phyloP scores from a whole-genome alignment of 2,797 vertebrate species.

The Pangasius macronema region DNA sequence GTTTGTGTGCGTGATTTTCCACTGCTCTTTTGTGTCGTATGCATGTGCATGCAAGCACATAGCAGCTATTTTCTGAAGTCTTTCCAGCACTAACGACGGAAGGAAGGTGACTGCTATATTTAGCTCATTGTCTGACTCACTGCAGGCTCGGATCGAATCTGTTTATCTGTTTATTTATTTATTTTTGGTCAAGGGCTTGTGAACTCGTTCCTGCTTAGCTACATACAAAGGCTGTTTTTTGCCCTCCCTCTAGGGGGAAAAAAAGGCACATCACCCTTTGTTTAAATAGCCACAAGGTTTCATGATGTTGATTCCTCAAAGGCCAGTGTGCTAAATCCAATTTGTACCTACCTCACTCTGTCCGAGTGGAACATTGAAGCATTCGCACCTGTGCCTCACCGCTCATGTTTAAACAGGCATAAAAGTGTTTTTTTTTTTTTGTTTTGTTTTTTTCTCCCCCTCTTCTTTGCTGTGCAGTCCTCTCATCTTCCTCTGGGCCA shows the following conservation, averaged over 20 bases:
- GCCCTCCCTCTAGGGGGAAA: background rate
- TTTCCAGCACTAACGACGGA: conserved; percentile 74
- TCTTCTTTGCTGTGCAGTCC: background rate
- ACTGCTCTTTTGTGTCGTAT: conserved; percentile 4
- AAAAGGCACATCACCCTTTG: conserved; percentile 10
- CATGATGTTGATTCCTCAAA: conserved; percentile 56
- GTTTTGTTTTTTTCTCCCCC: background rate
- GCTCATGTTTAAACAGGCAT: conserved; percentile 55
- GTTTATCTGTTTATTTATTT: conserved; percentile 48
- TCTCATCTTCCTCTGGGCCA: conserved; percentile 17
- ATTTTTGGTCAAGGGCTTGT: conserved; percentile 10
- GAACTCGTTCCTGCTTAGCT: conserved; percentile 5
- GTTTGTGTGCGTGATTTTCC: conserved; percentile 4
- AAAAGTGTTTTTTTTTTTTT: background rate
- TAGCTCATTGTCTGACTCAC: conserved; percentile 64
- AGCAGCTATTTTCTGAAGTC: conserved; percentile 74
- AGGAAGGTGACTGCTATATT: conserved; percentile 73
- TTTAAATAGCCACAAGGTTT: conserved; percentile 13
- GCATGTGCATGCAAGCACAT: conserved; percentile 65
- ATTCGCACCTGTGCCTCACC: conserved; percentile 38
- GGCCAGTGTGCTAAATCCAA: conserved; percentile 56
- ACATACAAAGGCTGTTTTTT: background rate
- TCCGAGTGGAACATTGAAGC: conserved; percentile 38
- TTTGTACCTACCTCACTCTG: conserved; percentile 16
- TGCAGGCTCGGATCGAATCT: conserved; percentile 54